Conservation (phyloP, 2,113 vertebrate species). For the Leptobrachium ailaonicum region DNA sequence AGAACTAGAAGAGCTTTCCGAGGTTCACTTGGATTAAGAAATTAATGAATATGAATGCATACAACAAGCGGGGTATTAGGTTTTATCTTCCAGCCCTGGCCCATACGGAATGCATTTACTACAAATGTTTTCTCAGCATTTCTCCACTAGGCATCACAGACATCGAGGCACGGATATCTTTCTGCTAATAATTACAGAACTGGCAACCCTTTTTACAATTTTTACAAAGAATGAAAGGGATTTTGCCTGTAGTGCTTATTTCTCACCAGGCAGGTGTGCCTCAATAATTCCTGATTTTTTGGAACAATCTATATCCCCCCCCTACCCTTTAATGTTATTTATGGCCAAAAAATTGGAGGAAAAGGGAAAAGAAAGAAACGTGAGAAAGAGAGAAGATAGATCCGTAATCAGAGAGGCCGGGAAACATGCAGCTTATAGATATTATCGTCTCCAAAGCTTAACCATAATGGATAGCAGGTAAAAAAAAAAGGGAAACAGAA, state of each 20-base stretch:
- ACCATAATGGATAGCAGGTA: too few species aligned
- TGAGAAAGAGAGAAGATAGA: conserved; percentile 7
- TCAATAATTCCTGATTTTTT: conserved; percentile 32
- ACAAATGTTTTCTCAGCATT: conserved; percentile 43
- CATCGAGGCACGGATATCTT: conserved; percentile 44
- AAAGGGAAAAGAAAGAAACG: conserved; percentile 11
- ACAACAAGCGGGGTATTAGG: conserved; percentile 13
- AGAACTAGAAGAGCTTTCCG: neutral
- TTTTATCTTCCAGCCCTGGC: conserved; percentile 27
- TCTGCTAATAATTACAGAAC: conserved; percentile 49
- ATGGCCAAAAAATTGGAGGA: conserved; percentile 1
- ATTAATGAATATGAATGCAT: conserved; percentile 22
- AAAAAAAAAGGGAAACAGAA: too few species aligned
- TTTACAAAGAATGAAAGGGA: conserved; percentile 35
- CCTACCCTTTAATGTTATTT: conserved; percentile 25
- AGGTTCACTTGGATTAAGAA: neutral
- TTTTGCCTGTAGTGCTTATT: conserved; percentile 46
- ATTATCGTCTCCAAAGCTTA: too few species aligned
- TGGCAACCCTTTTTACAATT: conserved; percentile 41
- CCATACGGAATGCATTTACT: conserved; percentile 48
- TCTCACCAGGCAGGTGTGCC: conserved; percentile 45
- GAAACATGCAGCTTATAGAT: too few species aligned
- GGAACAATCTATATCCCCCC: conserved; percentile 14
- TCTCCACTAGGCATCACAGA: conserved; percentile 43
- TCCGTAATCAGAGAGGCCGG: too few species aligned